Conservation (phyloP, 2,113 vertebrate species). For the Perca flavescens region DNA sequence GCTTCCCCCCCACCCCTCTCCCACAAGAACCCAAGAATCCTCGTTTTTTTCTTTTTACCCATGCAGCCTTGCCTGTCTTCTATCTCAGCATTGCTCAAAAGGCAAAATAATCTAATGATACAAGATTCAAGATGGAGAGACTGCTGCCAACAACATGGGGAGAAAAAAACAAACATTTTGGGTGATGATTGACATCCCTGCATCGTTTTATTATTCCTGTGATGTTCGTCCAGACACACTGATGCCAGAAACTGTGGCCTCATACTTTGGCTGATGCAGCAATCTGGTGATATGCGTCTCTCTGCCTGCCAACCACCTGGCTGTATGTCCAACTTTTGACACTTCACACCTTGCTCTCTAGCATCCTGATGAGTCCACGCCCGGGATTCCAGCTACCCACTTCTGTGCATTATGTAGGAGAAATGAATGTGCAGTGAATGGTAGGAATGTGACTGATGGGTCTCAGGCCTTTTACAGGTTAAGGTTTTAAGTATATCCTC, state of each 20-base stretch:
- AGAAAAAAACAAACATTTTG: conserved; percentile 43
- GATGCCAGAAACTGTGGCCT: conserved; percentile 75
- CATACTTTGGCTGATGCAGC: conserved; percentile 81
- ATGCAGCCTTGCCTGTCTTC: conserved; percentile 53
- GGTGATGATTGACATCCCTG: conserved; percentile 75
- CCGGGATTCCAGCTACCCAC: conserved; percentile 42
- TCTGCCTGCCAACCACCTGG: conserved; percentile 81
- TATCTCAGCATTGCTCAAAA: conserved; percentile 64
- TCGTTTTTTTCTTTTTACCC: conserved; percentile 50
- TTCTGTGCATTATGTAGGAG: conserved; percentile 30
- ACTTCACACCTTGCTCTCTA: conserved; percentile 67
- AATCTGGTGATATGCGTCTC: conserved; percentile 71
- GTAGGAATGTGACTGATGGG: conserved; percentile 30
- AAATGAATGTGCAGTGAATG: conserved; percentile 36
- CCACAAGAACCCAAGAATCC: conserved; percentile 71
- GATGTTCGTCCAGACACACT: conserved; percentile 75
- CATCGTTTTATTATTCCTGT: conserved; percentile 79
- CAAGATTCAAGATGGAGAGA: conserved; percentile 64
- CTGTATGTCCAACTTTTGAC: conserved; percentile 69
- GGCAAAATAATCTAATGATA: conserved; percentile 75
- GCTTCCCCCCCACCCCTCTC: conserved; percentile 50
- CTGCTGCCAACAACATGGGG: conserved; percentile 67
- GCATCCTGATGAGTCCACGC: conserved; percentile 63
- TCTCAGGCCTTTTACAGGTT: conserved; percentile 38
- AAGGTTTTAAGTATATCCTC: conserved; percentile 23